Conservation (phyloP, 1,140 invertebrate genomes). For the Lepidostoma basale region DNA sequence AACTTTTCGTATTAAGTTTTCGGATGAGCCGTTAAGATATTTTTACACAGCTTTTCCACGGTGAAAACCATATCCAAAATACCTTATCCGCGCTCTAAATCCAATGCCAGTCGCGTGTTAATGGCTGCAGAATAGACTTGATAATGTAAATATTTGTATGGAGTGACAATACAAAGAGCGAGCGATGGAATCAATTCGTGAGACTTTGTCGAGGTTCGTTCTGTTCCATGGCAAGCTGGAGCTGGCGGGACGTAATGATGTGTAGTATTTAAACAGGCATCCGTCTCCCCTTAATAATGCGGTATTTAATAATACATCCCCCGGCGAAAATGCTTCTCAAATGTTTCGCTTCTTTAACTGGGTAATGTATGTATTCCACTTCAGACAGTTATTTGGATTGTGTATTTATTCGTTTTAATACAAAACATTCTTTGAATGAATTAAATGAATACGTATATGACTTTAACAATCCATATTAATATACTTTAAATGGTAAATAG, state of each 20-base stretch:
- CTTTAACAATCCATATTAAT: too few relatives aligned
- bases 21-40: too few relatives aligned
- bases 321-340: neutral
- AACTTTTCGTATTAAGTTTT: too few relatives aligned
- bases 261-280: slow-evolving; percentile 14
- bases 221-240: neutral
- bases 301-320: slow-evolving; percentile 26
- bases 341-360: neutral
- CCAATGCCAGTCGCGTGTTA: neutral
- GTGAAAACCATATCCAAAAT: too few relatives aligned
- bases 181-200: neutral
- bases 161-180: slow-evolving; percentile 1
- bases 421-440: too few relatives aligned
- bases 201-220: neutral
- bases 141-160: slow-evolving; percentile 3
- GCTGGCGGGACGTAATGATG: neutral
- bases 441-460: too few relatives aligned
- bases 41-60: too few relatives aligned
- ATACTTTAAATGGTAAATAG: too few relatives aligned
- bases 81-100: too few relatives aligned
- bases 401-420: too few relatives aligned
- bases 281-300: slow-evolving; percentile 13
- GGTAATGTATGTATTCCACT: neutral
- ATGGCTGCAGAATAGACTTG: neutral
- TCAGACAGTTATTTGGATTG: too few relatives aligned